Evolutionary conservation across 2,113 vertebrate genomes (phyloP).

Genomic region (Sturnus vulgaris): DNA sequence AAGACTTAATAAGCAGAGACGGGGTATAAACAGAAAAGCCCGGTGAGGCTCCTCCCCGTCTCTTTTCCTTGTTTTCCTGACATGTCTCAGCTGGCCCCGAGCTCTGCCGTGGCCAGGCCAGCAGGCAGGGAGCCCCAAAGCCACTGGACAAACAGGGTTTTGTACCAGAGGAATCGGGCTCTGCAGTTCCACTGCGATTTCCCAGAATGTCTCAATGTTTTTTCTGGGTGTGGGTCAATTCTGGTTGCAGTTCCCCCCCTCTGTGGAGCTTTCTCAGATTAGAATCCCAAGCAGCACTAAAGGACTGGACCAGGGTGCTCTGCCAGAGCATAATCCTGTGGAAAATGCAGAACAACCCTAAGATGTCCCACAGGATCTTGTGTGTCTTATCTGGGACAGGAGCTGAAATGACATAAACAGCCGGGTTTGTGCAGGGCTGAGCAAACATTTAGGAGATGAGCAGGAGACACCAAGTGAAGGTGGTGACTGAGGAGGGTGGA

Average conservation of each 20-base stretch:
- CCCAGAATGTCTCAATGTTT: slow-evolving; percentile 24
- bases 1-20: slow-evolving; percentile 8
- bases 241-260: background rate
- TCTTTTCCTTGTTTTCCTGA: slow-evolving; percentile 47
- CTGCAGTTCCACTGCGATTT: background rate
- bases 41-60: slow-evolving; percentile 11
- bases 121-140: slow-evolving; percentile 15
- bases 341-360: background rate
- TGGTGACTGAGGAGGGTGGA: background rate
- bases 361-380: background rate
- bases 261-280: background rate
- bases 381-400: background rate
- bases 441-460: background rate
- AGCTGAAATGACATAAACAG: slow-evolving; percentile 8
- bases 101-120: background rate
- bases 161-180: background rate
- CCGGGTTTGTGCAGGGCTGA: background rate
- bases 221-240: slow-evolving; percentile 49
- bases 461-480: background rate
- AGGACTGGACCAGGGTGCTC: background rate
- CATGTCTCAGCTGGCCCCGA: slow-evolving; percentile 51
- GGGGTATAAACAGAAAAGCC: slow-evolving; percentile 31
- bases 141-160: slow-evolving; percentile 45
- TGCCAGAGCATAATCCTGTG: background rate
- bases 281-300: background rate